phyloP scores from a whole-genome alignment of 2,888 invertebrate genomes.

The Monochamus alternatus region DNA sequence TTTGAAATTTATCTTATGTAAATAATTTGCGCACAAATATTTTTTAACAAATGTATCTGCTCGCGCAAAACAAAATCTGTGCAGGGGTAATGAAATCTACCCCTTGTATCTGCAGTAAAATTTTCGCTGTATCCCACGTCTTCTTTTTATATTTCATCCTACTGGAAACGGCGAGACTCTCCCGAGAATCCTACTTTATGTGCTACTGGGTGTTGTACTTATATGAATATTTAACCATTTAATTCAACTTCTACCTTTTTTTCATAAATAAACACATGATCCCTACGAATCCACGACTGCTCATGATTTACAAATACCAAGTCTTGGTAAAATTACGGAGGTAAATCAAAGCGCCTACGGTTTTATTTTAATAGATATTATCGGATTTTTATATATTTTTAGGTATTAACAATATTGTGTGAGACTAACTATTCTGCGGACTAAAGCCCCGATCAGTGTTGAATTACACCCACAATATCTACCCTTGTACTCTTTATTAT shows the following conservation, averaged over 20 bases:
- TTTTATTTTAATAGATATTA: neutral
- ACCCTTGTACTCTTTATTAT: no score
- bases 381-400: no score
- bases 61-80: neutral
- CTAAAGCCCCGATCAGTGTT: no score
- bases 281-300: neutral
- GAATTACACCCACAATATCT: no score
- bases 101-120: neutral
- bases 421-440: no score
- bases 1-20: neutral
- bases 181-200: constrained; percentile 29
- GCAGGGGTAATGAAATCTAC: neutral
- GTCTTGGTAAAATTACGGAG: neutral
- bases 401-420: no score
- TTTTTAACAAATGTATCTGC: no score
- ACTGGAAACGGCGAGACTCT: constrained; percentile 17
- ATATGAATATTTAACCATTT: constrained; percentile 31
- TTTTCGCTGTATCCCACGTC: constrained; percentile 5
- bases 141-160: constrained; percentile 27
- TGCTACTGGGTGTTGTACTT: constrained; percentile 30
- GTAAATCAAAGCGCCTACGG: neutral
- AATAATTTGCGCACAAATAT: no score
- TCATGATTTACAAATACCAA: neutral
- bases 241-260: constrained; percentile 29
- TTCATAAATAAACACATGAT: constrained; percentile 28